Percentiles rank a stretch among this genome's conserved stretches.
phyloP scores from a whole-genome alignment of 2,113 vertebrate species.

The Passer montanus region DNA sequence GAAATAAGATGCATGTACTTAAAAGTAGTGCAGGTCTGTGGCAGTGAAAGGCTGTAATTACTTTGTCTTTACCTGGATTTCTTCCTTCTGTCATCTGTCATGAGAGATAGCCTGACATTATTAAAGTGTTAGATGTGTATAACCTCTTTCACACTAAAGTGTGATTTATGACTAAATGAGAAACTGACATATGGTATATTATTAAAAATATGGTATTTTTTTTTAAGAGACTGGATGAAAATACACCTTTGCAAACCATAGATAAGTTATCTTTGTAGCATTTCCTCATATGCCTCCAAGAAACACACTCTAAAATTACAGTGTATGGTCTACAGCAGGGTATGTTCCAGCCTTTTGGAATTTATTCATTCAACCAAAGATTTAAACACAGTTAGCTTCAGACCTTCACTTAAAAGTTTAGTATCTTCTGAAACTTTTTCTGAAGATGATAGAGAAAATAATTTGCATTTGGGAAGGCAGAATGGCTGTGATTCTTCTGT shows the following conservation, averaged over 20 bases:
- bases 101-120: neutral
- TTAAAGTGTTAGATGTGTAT: neutral
- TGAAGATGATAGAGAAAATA: neutral
- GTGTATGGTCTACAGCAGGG: neutral
- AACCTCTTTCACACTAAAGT: neutral
- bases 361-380: neutral
- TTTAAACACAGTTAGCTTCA: neutral
- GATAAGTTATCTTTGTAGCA: neutral
- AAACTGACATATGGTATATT: neutral
- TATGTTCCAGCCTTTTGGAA: neutral
- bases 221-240: neutral
- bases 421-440: neutral
- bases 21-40: neutral
- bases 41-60: neutral
- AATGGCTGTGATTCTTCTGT: neutral
- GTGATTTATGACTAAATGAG: neutral
- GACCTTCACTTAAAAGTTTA: neutral
- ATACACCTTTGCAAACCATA: neutral
- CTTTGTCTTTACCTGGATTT: neutral
- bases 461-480: neutral
- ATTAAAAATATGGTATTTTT: neutral
- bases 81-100: neutral
- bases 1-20: neutral
- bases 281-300: neutral
- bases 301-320: neutral